Percentiles rank a stretch among this genome's conserved stretches.
phyloP scores from a whole-genome alignment of 2,113 vertebrate genomes.

The Poeciliopsis prolifica region DNA sequence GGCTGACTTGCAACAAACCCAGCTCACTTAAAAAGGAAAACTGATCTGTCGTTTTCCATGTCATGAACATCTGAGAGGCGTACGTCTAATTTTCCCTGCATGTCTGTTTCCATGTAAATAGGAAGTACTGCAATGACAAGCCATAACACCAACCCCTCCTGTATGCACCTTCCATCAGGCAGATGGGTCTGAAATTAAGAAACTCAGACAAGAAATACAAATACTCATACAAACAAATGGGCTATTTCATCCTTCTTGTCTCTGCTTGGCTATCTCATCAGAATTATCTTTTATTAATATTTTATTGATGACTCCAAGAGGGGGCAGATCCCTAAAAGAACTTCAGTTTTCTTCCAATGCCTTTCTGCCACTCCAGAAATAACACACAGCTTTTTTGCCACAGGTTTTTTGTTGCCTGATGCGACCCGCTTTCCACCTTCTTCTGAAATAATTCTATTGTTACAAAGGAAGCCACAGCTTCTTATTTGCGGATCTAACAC shows the following conservation, averaged over 20 bases:
- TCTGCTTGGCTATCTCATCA: conserved; percentile 17
- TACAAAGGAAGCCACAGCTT: background rate
- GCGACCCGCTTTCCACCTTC: conserved; percentile 12
- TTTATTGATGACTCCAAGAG: conserved; percentile 64
- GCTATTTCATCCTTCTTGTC: conserved; percentile 49
- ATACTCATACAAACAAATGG: conserved; percentile 41
- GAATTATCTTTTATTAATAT: conserved; percentile 42
- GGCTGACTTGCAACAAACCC: background rate
- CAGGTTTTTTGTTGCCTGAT: background rate
- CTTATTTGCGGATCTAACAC: background rate
- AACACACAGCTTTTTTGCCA: conserved; percentile 37
- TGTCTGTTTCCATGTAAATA: background rate
- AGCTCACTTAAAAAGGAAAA: background rate
- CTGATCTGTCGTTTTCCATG: background rate
- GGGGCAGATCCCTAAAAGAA: conserved; percentile 16
- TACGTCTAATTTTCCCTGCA: background rate
- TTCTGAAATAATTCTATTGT: background rate
- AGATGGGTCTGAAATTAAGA: conserved; percentile 3
- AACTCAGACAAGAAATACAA: no score
- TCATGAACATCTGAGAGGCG: background rate
- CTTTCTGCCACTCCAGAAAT: conserved; percentile 35
- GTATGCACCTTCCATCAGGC: conserved; percentile 13
- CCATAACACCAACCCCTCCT: background rate
- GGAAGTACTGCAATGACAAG: conserved; percentile 4
- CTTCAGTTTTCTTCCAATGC: conserved; percentile 23